Conservation (phyloP, 2,797 vertebrate species). For the Pangasius larnaudii region DNA sequence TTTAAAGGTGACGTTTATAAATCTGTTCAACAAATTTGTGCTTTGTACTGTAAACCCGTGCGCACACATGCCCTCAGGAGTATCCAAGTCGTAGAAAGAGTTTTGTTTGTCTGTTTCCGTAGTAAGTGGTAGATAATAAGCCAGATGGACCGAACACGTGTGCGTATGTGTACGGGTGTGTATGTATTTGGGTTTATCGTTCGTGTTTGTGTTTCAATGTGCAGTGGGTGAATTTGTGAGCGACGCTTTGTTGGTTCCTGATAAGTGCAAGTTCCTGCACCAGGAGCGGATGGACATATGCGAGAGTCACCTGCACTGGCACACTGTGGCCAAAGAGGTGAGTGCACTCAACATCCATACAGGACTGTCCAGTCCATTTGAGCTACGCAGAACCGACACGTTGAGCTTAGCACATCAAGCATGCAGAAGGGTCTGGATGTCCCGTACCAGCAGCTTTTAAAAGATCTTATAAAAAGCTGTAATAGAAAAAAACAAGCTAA, state of each 20-base stretch:
- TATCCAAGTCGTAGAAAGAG: not conserved
- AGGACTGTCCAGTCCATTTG: not conserved
- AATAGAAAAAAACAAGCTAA: not conserved
- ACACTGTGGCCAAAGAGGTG: slow-evolving; percentile 98
- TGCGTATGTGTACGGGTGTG: not conserved
- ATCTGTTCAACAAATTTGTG: not conserved
- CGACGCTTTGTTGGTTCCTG: slow-evolving; percentile 95
- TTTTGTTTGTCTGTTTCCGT: not conserved
- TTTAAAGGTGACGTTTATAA: not conserved
- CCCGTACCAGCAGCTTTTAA: not conserved
- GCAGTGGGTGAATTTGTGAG: slow-evolving; percentile 98
- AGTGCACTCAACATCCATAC: slow-evolving; percentile 79
- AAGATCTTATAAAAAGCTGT: not conserved
- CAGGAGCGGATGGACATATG: slow-evolving; percentile 94
- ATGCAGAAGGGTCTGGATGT: not conserved
- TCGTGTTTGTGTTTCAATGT: slow-evolving; percentile 22
- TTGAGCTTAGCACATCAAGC: not conserved
- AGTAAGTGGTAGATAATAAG: not conserved
- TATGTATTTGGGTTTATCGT: not conserved
- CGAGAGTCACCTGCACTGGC: slow-evolving; percentile 98
- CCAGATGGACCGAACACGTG: not conserved
- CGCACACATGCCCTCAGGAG: not conserved
- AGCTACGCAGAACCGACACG: not conserved
- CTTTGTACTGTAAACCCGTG: not conserved
- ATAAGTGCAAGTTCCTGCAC: slow-evolving; percentile 97